Conservation (phyloP, 2,797 vertebrate species). For the Onychomys arenicola region DNA sequence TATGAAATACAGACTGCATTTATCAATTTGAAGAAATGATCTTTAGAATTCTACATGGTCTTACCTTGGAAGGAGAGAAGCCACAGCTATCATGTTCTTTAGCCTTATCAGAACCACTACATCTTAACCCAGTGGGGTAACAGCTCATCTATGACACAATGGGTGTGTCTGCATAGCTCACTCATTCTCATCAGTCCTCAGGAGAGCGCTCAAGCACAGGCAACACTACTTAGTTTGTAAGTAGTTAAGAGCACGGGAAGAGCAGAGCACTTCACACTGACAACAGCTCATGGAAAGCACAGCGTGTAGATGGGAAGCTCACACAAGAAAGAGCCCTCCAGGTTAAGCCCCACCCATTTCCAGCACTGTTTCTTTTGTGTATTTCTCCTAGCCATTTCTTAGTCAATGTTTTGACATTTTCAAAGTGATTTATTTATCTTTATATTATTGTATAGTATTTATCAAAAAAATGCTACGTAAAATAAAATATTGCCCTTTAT, state of each 20-base stretch:
- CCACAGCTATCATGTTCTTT: background rate
- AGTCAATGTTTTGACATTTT: slow-evolving; percentile 62
- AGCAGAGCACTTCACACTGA: background rate
- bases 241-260: slow-evolving; percentile 10
- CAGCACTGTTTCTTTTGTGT: slow-evolving; percentile 3
- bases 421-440: slow-evolving; percentile 61
- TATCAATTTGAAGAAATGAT: background rate
- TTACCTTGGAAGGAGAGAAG: slow-evolving; percentile 33
- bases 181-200: slow-evolving; percentile 10
- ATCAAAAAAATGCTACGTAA: slow-evolving; percentile 47
- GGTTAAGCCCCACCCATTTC: background rate
- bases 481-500: slow-evolving; percentile 42
- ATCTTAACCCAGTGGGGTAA: background rate
- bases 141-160: background rate
- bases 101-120: background rate
- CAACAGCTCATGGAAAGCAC: background rate
- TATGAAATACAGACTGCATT: slow-evolving; percentile 38
- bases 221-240: background rate
- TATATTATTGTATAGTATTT: slow-evolving; percentile 50
- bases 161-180: background rate
- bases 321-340: background rate
- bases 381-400: slow-evolving; percentile 30
- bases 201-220: slow-evolving; percentile 18
- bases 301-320: background rate
- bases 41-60: background rate